Evolutionary conservation across 2,888 invertebrate genomes (phyloP).

Genomic region (Drosophila seclusa): DNA sequence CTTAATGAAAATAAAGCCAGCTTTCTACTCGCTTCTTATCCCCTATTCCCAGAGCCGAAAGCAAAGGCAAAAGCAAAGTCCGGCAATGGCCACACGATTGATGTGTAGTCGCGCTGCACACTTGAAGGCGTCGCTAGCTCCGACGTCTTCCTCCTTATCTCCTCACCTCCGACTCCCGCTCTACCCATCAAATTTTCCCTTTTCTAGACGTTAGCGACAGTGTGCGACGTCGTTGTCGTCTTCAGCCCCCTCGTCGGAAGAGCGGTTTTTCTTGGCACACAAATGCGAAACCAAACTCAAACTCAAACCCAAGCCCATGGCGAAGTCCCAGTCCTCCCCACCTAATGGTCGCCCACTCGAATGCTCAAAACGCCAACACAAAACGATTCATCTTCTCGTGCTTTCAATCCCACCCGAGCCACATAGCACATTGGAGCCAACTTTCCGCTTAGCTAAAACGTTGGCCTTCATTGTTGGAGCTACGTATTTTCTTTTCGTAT

Average conservation of each 20-base stretch:
- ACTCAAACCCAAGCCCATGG: constrained; percentile 19
- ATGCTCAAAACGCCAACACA: constrained; percentile 80
- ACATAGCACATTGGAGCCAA: constrained; percentile 51
- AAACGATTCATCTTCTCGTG: constrained; percentile 83
- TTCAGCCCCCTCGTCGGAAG: constrained; percentile 15
- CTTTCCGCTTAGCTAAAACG: constrained; percentile 72
- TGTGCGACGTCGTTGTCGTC: constrained; percentile 37
- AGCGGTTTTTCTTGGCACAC: constrained; percentile 59
- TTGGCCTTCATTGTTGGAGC: constrained; percentile 70
- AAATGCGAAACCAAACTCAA: constrained; percentile 32
- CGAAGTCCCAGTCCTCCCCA: constrained; percentile 1
- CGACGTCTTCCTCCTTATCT: background rate
- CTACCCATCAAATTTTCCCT: background rate
- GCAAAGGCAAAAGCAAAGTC: constrained; percentile 44
- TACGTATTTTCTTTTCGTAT: constrained; percentile 32
- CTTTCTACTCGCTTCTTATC: constrained; percentile 9
- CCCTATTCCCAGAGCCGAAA: constrained; percentile 35
- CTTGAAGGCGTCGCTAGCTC: constrained; percentile 53
- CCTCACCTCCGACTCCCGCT: background rate
- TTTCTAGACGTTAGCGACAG: constrained; percentile 59
- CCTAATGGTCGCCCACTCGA: constrained; percentile 68
- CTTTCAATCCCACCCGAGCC: constrained; percentile 67
- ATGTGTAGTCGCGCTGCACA: constrained; percentile 69
- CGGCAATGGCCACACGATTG: constrained; percentile 67
- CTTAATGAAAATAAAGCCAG: constrained; percentile 76